Evolutionary conservation across 1,140 invertebrate species (phyloP).

Genomic region (Dolichoris vasculosae): DNA sequence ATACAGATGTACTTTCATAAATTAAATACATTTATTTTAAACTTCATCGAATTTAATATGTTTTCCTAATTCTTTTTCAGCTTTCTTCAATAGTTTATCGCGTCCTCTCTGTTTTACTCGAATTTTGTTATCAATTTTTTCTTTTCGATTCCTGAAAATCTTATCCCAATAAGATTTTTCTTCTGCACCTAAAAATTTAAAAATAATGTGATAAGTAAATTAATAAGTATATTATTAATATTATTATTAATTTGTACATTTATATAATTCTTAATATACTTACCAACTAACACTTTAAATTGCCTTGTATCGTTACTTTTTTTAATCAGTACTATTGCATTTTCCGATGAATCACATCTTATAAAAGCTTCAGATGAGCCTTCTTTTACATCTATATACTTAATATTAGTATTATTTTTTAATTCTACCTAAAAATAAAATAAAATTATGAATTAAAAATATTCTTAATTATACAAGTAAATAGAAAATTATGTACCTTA

Average conservation of each 20-base stretch:
- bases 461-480: not conserved
- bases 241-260: not conserved
- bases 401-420: constrained; percentile 74
- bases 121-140: constrained; percentile 76
- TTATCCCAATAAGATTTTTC: constrained; percentile 81
- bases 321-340: constrained; percentile 73
- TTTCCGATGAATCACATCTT: constrained; percentile 76
- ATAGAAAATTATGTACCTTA: constrained; percentile 73
- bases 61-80: constrained; percentile 77
- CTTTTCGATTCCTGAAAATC: constrained; percentile 76
- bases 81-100: constrained; percentile 79
- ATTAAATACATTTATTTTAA: constrained; percentile 50
- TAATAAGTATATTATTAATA: constrained; percentile 32
- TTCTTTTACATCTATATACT: constrained; percentile 81
- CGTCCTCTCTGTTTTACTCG: constrained; percentile 77
- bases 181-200: constrained; percentile 71
- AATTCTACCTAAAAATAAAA: constrained; percentile 66
- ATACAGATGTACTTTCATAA: constrained; percentile 51
- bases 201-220: constrained; percentile 15
- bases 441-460: not conserved
- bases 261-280: constrained; percentile 34
- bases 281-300: constrained; percentile 69
- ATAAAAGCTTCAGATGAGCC: constrained; percentile 76
- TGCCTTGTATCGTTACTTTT: constrained; percentile 65
- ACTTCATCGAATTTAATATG: constrained; percentile 79